phyloP scores from a whole-genome alignment of 2,888 invertebrate genomes.

The Acanthococcus lagerstroemiae region DNA sequence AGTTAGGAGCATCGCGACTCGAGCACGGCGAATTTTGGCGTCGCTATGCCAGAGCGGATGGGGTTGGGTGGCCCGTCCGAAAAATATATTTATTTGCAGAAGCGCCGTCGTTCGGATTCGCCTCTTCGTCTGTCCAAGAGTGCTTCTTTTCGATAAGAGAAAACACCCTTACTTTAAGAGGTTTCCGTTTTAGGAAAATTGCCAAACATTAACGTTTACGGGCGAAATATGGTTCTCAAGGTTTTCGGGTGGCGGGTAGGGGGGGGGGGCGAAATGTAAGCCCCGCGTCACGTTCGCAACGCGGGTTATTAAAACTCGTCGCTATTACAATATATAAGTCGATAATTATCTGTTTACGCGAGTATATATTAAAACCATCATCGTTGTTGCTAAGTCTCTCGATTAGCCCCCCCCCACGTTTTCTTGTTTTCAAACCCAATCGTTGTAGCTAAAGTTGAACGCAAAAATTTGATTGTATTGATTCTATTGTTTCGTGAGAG shows the following conservation, averaged over 20 bases:
- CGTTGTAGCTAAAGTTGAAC: too few species aligned
- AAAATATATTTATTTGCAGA: slow-evolving; percentile 27
- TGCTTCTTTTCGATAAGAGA: slow-evolving; percentile 31
- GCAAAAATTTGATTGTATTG: too few species aligned
- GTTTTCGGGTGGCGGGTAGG: background rate
- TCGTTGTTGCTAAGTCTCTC: too few species aligned
- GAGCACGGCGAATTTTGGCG: background rate
- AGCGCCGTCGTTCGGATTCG: slow-evolving; percentile 25
- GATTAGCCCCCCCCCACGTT: too few species aligned
- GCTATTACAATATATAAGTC: too few species aligned
- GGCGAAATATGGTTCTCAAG: slow-evolving; percentile 19
- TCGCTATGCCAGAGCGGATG: background rate
- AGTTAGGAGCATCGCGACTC: background rate
- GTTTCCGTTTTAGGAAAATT: slow-evolving; percentile 29
- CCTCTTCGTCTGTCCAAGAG: slow-evolving; percentile 27
- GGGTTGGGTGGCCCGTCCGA: slow-evolving; percentile 6
- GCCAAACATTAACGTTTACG: slow-evolving; percentile 29
- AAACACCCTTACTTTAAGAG: slow-evolving; percentile 29
- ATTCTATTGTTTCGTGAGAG: too few species aligned
- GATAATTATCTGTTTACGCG: too few species aligned
- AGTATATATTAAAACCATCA: too few species aligned
- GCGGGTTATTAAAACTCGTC: too few species aligned
- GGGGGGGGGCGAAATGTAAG: slow-evolving; percentile 1
- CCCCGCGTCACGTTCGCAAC: too few species aligned
- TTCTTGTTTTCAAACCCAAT: too few species aligned